Conservation (phyloP, 2,888 invertebrate species). For the Cremastinae sp. region DNA sequence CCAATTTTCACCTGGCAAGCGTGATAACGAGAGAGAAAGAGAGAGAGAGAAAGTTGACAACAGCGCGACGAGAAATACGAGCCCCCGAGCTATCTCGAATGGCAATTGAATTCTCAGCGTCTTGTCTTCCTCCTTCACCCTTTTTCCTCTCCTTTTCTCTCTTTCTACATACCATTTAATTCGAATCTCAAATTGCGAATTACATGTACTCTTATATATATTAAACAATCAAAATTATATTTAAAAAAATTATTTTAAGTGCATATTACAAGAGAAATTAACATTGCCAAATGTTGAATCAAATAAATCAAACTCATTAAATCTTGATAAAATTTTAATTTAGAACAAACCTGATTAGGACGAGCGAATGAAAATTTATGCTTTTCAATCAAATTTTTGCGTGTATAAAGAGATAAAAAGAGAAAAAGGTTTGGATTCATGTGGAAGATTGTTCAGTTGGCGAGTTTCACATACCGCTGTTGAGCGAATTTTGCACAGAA, state of each 20-base stretch:
- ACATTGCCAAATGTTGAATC: too few relatives aligned
- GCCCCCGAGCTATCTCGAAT: conserved; percentile 52
- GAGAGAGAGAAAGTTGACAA: conserved; percentile 29
- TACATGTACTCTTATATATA: conserved; percentile 28
- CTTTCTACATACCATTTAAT: not conserved
- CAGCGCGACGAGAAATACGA: conserved; percentile 55
- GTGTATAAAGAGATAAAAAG: not conserved
- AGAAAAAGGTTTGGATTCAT: not conserved
- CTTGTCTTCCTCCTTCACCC: conserved; percentile 23
- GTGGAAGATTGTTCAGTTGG: conserved; percentile 43
- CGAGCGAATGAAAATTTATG: too few relatives aligned
- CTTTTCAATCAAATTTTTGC: too few relatives aligned
- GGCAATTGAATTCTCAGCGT: conserved; percentile 58
- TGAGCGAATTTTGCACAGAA: conserved; percentile 71
- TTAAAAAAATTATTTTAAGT: too few relatives aligned
- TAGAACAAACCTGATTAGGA: too few relatives aligned
- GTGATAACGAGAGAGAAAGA: conserved; percentile 36
- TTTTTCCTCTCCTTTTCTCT: conserved; percentile 1
- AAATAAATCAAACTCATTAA: too few relatives aligned
- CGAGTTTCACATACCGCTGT: conserved; percentile 37
- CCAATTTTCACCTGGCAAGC: conserved; percentile 56
- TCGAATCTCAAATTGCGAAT: not conserved
- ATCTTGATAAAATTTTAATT: too few relatives aligned
- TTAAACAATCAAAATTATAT: conserved; percentile 13
- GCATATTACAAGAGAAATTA: too few relatives aligned